Evolutionary conservation across 2,888 invertebrate genomes (phyloP), one percentile per base, ranked within the genome.

Genomic region (Monopis laevigella): DNA sequence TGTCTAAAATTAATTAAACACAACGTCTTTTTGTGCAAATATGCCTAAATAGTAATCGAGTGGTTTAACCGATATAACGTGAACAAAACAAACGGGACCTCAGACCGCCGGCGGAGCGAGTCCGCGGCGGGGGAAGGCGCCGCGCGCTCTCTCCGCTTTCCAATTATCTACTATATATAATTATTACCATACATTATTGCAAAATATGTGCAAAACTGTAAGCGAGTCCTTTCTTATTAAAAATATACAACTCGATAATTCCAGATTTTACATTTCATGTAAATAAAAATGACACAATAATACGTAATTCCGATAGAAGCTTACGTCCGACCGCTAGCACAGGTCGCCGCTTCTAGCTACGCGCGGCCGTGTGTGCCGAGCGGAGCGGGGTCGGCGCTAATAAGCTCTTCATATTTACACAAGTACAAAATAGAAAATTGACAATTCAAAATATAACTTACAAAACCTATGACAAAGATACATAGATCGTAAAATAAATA

Each of bases 1-100:
- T 81, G 82, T 80, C 81, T 81, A 81, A 78, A 78, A 78, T 80
- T 80, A 80, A 77, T 73, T 77, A 72, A 80, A 80, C 81, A 80
- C 75, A 82, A 81, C 80, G 73, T 80, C 39, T 62, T n/a, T n/a
- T 82, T 82, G 82, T 82, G 82, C 82, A 80, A 80, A 77, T 78
- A 78, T 75, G 77, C 75, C 75, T 78, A 78, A 75, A 69, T 32
- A n/a, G 68, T 78, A 71, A 75, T 69, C 57, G 60, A 70, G 72
- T 78, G 78, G 78, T 78, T 74, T 67, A 56, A 78, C 75, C 75
- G 78, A 75, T 62, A 58, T 42, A 49, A 49, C 42, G 42, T 19
- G 8, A 35, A 39, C 16, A 19, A 32, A 46, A 45, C 40, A 41
- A 43, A 46, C 46, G 43, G n/a, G n/a, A n/a, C n/a, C 42, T 47